phyloP scores from a whole-genome alignment of 2,113 vertebrate species.

The Bothrops jararaca region DNA sequence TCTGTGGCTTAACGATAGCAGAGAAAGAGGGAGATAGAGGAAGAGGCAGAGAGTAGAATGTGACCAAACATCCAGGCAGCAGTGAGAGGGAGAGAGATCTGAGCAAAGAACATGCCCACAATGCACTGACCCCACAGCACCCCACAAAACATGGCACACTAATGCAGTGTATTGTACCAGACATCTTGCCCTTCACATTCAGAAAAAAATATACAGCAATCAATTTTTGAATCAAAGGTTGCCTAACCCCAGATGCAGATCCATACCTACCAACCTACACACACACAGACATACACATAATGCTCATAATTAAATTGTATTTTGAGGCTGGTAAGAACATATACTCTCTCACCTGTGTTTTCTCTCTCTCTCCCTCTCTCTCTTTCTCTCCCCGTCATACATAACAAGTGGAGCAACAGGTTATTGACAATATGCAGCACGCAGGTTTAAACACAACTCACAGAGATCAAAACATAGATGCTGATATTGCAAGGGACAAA shows the following conservation, averaged over 20 bases:
- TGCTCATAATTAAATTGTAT: not conserved
- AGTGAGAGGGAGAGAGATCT: slow-evolving; percentile 46
- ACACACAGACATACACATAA: not conserved
- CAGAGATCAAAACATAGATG: not conserved
- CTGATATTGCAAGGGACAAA: not conserved
- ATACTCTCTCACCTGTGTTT: not conserved
- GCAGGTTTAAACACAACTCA: not conserved
- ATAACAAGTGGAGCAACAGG: not conserved
- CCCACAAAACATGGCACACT: not conserved
- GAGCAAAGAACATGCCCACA: slow-evolving; percentile 31
- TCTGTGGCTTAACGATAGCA: slow-evolving; percentile 38
- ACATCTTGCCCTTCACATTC: slow-evolving; percentile 30
- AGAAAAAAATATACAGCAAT: slow-evolving; percentile 48
- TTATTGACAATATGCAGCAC: not conserved
- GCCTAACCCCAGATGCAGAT: not conserved
- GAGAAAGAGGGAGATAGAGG: slow-evolving; percentile 19
- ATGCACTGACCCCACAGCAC: slow-evolving; percentile 30
- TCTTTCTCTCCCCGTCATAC: not conserved
- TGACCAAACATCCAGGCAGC: slow-evolving; percentile 25
- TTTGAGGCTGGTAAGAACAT: not conserved
- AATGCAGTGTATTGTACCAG: slow-evolving; percentile 22
- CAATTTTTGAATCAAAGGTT: slow-evolving; percentile 17
- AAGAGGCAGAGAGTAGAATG: slow-evolving; percentile 29
- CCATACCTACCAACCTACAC: not conserved
- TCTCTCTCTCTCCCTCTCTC: not conserved